phyloP scores from a whole-genome alignment of 2,888 invertebrate species.

The Siphlonurus alternatus region DNA sequence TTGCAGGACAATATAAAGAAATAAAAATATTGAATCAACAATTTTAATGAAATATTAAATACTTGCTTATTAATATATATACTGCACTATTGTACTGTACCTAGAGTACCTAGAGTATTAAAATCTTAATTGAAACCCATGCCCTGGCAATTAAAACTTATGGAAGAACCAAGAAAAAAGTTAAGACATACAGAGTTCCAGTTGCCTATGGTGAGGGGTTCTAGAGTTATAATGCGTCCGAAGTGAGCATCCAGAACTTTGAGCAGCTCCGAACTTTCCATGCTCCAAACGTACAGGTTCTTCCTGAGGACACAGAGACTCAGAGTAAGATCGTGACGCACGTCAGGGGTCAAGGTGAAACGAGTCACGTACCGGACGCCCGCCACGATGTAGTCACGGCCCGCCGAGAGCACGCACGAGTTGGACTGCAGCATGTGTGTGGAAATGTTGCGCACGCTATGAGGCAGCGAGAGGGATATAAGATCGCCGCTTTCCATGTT shows the following conservation, averaged over 20 bases:
- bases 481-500: background rate
- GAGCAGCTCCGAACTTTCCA: slow-evolving; percentile 61
- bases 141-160: too few relatives aligned
- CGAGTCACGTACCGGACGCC: slow-evolving; percentile 60
- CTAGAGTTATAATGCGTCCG: slow-evolving; percentile 83
- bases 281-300: slow-evolving; percentile 86
- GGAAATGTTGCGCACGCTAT: slow-evolving; percentile 83
- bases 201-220: slow-evolving; percentile 67
- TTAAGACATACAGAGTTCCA: slow-evolving; percentile 49
- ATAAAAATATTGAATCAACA: too few relatives aligned
- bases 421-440: slow-evolving; percentile 81
- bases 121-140: too few relatives aligned
- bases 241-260: slow-evolving; percentile 95
- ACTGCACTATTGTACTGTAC: too few relatives aligned
- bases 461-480: slow-evolving; percentile 38
- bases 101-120: too few relatives aligned
- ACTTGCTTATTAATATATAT: too few relatives aligned
- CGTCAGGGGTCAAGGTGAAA: too few relatives aligned
- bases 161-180: background rate
- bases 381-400: slow-evolving; percentile 82
- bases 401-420: slow-evolving; percentile 81
- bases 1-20: too few relatives aligned
- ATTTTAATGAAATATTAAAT: too few relatives aligned
- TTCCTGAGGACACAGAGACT: slow-evolving; percentile 48
- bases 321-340: too few relatives aligned